phyloP scores from a whole-genome alignment of 1,140 invertebrate species.

The Cydia splendana region DNA sequence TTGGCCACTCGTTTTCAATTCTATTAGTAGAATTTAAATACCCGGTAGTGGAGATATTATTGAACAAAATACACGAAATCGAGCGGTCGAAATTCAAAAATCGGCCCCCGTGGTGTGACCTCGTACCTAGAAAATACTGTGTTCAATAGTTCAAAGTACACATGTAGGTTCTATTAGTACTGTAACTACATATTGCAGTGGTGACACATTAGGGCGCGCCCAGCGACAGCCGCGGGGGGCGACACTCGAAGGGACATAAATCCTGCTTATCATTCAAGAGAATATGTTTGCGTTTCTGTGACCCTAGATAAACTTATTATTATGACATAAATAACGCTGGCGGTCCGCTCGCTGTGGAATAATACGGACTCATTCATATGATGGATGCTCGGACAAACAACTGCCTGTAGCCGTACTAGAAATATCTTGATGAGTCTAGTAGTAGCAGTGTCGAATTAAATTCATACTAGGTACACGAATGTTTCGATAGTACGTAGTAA shows the following conservation, averaged over 20 bases:
- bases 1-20: no score
- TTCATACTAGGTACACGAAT: conserved; percentile 3
- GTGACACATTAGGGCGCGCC: neutral
- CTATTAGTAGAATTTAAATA: no score
- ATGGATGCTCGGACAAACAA: conserved; percentile 19
- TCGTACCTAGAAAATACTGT: no score
- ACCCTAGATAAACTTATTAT: conserved; percentile 71
- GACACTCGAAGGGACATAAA: conserved; percentile 65
- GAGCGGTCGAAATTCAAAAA: no score
- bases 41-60: no score
- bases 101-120: no score
- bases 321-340: conserved; percentile 68
- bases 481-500: neutral
- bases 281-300: conserved; percentile 62
- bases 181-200: neutral
- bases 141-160: no score
- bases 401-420: conserved; percentile 21
- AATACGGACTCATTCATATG: conserved; percentile 54
- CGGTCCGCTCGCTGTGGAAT: conserved; percentile 60
- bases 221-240: conserved; percentile 50
- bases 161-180: neutral
- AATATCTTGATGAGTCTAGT: conserved; percentile 29
- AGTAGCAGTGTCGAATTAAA: conserved; percentile 1
- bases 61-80: no score
- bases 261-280: conserved; percentile 56